Percentiles rank a stretch among this genome's conserved stretches.
phyloP scores from a whole-genome alignment of 2,888 invertebrate genomes.

The Helleia helle region DNA sequence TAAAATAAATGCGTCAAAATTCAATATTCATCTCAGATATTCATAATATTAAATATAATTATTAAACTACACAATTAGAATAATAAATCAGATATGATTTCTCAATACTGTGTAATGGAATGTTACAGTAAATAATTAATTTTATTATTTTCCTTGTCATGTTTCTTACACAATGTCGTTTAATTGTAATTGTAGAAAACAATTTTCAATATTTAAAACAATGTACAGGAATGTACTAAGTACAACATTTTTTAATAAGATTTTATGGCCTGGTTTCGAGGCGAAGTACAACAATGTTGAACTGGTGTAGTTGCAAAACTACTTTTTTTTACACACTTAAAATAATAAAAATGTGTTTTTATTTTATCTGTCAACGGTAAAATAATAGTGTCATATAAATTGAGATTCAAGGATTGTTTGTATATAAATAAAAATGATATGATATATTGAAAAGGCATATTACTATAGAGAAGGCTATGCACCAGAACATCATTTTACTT shows the following conservation, averaged over 20 bases:
- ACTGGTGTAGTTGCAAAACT: neutral
- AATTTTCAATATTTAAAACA: neutral
- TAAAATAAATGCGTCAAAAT: neutral
- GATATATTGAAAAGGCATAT: too few relatives aligned
- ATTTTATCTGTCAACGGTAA: neutral
- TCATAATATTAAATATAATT: too few relatives aligned
- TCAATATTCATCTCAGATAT: too few relatives aligned
- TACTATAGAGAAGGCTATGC: too few relatives aligned
- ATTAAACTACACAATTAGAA: too few relatives aligned
- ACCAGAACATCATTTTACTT: too few relatives aligned
- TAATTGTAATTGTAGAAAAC: neutral
- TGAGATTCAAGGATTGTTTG: neutral
- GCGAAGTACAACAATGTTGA: neutral
- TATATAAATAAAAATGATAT: too few relatives aligned
- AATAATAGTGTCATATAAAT: neutral
- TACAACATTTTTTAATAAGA: too few relatives aligned
- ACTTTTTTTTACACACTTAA: neutral
- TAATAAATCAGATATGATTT: too few relatives aligned
- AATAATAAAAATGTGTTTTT: neutral
- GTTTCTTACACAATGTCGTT: neutral
- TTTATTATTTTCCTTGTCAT: neutral
- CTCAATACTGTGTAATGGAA: conserved; percentile 11
- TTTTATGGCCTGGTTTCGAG: too few relatives aligned
- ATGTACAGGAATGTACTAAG: neutral
- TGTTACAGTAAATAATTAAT: conserved; percentile 2